Evolutionary conservation across 2,113 vertebrate species (phyloP).

Genomic region (Hystrix cristata): DNA sequence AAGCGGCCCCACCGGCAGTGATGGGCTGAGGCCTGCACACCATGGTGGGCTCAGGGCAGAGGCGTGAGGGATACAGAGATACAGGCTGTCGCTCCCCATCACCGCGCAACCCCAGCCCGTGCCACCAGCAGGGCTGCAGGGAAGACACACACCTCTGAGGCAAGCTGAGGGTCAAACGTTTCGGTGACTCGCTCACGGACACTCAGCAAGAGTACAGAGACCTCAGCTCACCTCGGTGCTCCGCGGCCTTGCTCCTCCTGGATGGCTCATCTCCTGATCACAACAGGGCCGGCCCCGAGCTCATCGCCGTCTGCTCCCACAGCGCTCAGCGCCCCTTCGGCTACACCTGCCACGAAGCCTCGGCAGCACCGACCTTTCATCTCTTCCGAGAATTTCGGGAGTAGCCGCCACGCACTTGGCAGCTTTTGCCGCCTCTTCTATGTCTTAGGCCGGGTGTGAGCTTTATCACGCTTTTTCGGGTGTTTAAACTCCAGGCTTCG

Average conservation of each 20-base stretch:
- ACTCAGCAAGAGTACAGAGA: neutral
- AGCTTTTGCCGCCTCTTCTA: neutral
- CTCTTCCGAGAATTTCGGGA: no score
- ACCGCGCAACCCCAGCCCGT: no score
- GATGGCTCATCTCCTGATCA: neutral
- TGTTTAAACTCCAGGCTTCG: neutral
- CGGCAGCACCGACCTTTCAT: neutral
- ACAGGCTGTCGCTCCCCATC: no score
- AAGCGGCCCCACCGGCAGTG: rapidly evolving
- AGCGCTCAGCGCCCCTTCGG: neutral
- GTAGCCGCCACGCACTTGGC: neutral
- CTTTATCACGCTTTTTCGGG: neutral
- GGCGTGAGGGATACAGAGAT: rapidly evolving
- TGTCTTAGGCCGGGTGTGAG: neutral
- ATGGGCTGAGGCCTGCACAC: neutral
- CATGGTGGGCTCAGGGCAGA: neutral
- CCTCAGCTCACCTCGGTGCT: neutral
- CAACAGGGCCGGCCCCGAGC: no score
- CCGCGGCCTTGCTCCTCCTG: neutral
- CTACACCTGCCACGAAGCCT: neutral
- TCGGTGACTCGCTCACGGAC: neutral
- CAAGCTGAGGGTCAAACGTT: neutral
- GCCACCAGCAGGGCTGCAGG: no score
- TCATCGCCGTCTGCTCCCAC: neutral
- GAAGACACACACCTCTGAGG: neutral